phyloP scores from a whole-genome alignment of 2,797 vertebrate genomes.

The Falco novaeseelandiae region DNA sequence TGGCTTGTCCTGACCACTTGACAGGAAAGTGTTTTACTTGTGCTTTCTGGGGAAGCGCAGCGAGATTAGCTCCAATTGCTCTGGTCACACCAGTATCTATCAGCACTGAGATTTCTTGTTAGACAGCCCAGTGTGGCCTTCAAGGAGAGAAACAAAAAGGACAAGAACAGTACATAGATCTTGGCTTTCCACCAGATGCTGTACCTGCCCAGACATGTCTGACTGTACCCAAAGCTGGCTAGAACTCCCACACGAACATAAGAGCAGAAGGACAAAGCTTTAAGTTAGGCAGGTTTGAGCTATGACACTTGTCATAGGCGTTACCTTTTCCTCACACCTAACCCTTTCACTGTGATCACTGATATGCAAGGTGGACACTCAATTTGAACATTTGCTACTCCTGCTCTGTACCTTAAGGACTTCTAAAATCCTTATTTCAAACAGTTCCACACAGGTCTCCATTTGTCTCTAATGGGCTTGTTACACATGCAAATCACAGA shows the following conservation, averaged over 20 bases:
- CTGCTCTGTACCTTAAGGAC: neutral
- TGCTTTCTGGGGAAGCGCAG: neutral
- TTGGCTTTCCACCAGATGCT: neutral
- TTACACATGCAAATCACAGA: neutral
- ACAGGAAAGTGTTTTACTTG: neutral
- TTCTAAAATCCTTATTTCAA: neutral
- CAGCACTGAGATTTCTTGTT: neutral
- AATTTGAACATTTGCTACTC: neutral
- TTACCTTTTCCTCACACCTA: neutral
- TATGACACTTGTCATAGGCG: neutral
- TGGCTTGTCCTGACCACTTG: neutral
- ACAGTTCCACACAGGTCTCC: neutral
- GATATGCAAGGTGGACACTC: neutral
- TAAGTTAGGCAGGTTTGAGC: neutral
- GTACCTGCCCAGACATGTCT: neutral
- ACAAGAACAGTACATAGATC: neutral
- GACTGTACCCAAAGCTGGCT: neutral
- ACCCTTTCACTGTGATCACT: neutral
- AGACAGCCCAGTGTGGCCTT: neutral
- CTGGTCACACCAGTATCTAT: neutral
- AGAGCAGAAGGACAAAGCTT: neutral
- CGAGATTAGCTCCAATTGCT: neutral
- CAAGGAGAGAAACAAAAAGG: neutral
- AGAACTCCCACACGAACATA: neutral
- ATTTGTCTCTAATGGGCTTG: neutral